Evolutionary conservation across 2,113 vertebrate genomes (phyloP), one percentile per base, ranked within the genome.

Genomic region (Cebus imitator): DNA sequence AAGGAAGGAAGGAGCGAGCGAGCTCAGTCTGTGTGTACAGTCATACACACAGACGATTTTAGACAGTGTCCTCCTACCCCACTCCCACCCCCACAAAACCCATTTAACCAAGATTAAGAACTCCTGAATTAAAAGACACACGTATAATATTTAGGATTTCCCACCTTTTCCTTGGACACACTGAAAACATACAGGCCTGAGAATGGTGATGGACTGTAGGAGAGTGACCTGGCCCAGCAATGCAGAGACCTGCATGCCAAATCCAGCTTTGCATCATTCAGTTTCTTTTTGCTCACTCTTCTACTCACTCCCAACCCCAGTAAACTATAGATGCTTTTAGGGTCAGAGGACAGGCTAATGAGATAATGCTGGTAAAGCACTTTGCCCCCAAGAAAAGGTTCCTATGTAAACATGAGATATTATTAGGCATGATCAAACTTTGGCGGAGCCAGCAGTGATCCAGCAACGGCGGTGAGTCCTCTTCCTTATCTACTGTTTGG

Each of bases 341-440:
- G 96, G 90, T 97, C 96, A 95, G 61, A 97, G 76, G 87, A 76
- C 80, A 78, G 75, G 96, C 96, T 96, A 94, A 96, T 85, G 91
- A 95, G 91, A 97, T 91, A 97, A 95, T 91, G 52, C 43, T 79
- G 58, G 70, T 80, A 96, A 81, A 87, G 87, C 76, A 96, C 90
- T 97, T 94, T 97, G 95, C 91, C 94, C 90, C 80, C 66, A 93
- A 78, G 91, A 92, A 97, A 97, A 90, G 45, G 21, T n/a, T 55
- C 72, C 79, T 92, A 17, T 76, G 87, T 96, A 97, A 98, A 98
- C 95, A 97, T 2, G 23, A 94, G 96, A 93, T 97, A 97, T 97
- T 97, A 96, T 94, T 98, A 97, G 95, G 93, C 93, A 92, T 94
- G 94, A 97, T 97, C 97, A 92, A 89, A 96, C 89, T 55, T 94